Conservation (phyloP, 2,888 invertebrate species). For the Drosophila multiciliata region DNA sequence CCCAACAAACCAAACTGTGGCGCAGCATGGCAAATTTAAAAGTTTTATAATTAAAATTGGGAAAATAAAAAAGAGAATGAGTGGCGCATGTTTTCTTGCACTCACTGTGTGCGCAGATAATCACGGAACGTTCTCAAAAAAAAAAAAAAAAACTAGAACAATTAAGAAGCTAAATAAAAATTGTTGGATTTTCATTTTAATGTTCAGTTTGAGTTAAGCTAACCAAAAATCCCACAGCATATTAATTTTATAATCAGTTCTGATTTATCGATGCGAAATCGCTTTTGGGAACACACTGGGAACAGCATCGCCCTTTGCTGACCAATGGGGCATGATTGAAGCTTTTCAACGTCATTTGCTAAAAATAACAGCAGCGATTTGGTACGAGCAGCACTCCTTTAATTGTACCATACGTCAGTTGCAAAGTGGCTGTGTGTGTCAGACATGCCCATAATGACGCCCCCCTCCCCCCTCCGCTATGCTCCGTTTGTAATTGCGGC, state of each 20-base stretch:
- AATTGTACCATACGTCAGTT: conserved; percentile 28
- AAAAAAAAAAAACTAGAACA: neutral
- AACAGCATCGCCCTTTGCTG: conserved; percentile 7
- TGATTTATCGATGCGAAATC: neutral
- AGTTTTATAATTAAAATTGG: conserved; percentile 84
- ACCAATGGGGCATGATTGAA: conserved; percentile 60
- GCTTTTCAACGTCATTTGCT: conserved; percentile 58
- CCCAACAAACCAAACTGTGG: conserved; percentile 36
- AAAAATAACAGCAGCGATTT: conserved; percentile 49
- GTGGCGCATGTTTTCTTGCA: conserved; percentile 49
- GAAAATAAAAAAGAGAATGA: conserved; percentile 49
- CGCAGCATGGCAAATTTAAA: conserved; percentile 78
- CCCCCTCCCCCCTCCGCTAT: neutral
- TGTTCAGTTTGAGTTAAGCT: neutral
- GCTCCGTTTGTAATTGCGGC: conserved; percentile 46
- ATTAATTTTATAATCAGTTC: neutral
- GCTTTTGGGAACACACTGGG: conserved; percentile 16
- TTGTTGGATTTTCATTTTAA: no score
- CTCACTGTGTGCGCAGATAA: conserved; percentile 24
- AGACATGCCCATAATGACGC: conserved; percentile 30
- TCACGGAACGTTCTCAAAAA: conserved; percentile 32
- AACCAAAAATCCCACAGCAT: neutral
- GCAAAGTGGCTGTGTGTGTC: conserved; percentile 5
- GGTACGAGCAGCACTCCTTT: conserved; percentile 14
- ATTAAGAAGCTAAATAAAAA: neutral